Evolutionary conservation across 1,140 invertebrate species (phyloP).

Genomic region (Heliconius hewitsoni): DNA sequence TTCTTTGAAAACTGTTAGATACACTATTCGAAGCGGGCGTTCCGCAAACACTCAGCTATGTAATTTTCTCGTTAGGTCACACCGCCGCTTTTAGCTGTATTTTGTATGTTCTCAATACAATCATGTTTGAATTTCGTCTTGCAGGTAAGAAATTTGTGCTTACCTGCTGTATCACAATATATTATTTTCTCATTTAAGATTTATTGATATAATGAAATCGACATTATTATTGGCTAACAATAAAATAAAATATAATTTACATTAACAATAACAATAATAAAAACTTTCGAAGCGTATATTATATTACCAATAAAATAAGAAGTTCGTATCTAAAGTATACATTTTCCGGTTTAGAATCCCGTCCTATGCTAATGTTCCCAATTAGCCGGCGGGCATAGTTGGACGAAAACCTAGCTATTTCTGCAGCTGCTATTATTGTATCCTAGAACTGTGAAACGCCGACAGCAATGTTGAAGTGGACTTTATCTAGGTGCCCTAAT

Average conservation of each 20-base stretch:
- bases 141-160: neutral
- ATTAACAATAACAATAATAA: neutral
- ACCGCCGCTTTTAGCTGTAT: slow-evolving; percentile 46
- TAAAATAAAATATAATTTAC: neutral
- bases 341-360: slow-evolving; percentile 15
- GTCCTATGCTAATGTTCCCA: slow-evolving; percentile 35
- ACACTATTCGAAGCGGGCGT: slow-evolving; percentile 41
- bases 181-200: neutral
- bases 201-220: too few relatives aligned
- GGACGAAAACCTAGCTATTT: slow-evolving; percentile 37
- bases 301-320: neutral
- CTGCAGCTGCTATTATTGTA: slow-evolving; percentile 40
- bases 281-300: neutral
- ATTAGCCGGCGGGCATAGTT: slow-evolving; percentile 32
- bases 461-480: slow-evolving; percentile 29
- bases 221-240: neutral
- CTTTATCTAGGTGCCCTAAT: slow-evolving; percentile 25
- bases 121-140: slow-evolving; percentile 11
- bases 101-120: slow-evolving; percentile 14
- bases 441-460: slow-evolving; percentile 26
- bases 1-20: slow-evolving; percentile 34
- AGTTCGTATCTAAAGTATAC: slow-evolving; percentile 21
- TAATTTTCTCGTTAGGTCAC: slow-evolving; percentile 59
- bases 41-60: slow-evolving; percentile 53
- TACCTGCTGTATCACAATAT: neutral